A percentile compares a stretch with the other conserved stretches of the same genome.
Evolutionary conservation across 35 echinoderm and acorn worm species (phyloP).

Genomic region (Ophiothrix spiculata): DNA sequence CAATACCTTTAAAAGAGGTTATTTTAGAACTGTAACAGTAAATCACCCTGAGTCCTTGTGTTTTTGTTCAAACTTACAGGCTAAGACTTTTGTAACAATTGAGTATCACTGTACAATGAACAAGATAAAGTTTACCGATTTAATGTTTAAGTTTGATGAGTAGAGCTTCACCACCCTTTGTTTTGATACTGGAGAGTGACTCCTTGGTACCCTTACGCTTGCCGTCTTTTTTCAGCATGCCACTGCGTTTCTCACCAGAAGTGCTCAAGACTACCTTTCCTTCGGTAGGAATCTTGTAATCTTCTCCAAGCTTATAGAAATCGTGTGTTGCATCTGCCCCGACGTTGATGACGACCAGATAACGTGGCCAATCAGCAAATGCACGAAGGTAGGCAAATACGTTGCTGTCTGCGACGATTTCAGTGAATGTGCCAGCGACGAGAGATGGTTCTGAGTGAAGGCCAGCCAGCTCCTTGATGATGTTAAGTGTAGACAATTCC

Average conservation of each 20-base stretch:
- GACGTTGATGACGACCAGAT: constrained; percentile 51
- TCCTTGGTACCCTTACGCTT: neutral
- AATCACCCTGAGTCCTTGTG: too few species aligned
- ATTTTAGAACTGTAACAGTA: too few species aligned
- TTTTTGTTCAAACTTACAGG: too few species aligned
- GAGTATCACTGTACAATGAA: too few species aligned
- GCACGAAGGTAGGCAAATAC: constrained; percentile 35
- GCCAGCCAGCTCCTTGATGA: constrained; percentile 23
- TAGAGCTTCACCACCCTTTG: neutral
- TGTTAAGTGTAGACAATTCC: constrained; percentile 12
- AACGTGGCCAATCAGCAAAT: constrained; percentile 43
- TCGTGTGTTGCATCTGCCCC: constrained; percentile 9
- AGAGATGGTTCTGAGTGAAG: constrained; percentile 46
- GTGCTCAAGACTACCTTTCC: neutral
- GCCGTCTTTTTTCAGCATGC: neutral
- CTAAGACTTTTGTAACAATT: too few species aligned
- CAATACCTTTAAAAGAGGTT: too few species aligned
- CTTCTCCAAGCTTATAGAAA: neutral
- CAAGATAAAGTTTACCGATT: too few species aligned
- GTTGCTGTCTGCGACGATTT: neutral
- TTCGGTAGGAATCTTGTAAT: neutral
- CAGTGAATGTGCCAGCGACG: constrained; percentile 25
- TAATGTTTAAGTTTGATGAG: neutral
- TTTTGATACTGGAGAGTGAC: neutral
- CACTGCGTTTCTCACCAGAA: neutral